Evolutionary conservation across 2,797 vertebrate species (phyloP), one percentile per base, ranked within the genome.

Genomic region (Sebastes minor): DNA sequence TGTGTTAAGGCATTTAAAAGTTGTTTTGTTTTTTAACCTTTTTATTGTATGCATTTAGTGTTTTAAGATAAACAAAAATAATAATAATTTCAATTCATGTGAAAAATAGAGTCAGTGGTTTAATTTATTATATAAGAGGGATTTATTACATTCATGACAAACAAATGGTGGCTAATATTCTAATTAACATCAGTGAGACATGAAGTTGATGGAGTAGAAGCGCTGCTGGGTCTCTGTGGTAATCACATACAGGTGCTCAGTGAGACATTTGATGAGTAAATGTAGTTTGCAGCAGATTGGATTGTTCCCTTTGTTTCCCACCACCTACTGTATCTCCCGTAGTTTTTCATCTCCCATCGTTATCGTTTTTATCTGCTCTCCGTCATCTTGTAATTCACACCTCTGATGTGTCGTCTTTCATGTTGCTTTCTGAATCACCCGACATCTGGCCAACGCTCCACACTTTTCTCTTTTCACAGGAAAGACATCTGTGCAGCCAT

Each of bases 401-500:
- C 10, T 38, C 7, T 1, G 11, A 14, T 8, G 23, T 4, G 18
- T 18, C 4, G 2, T 12, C 32, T 35, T 4, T 74, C 16, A 25
- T 30, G 1, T 33, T 49, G 13, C 18, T 10, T 22, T 46, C 13
- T 28, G 18, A 65, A 25, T 23, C 18, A 8, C 0, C 11, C 0
- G 1, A 27, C 23, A 12, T 69, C 6, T 75, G 10, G 79, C 59
- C 35, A 35, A 74, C 49, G 0, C 30, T 76, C 49, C 22, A 4
- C 57, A 12, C 59, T 33, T 12, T 33, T 10, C 61, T 2, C 25
- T 66, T 56, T 72, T 76, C 49, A 68, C 88, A 99, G 99, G 96
- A 99, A 98, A 89, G 99, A 99, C 95, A 97, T 99, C 90, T 99
- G 99, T 32, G 96, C 96, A 0, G 91, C 97, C 38, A 94, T 96